Evolutionary conservation across 2,113 vertebrate species (phyloP).

Genomic region (Athene cunicularia): DNA sequence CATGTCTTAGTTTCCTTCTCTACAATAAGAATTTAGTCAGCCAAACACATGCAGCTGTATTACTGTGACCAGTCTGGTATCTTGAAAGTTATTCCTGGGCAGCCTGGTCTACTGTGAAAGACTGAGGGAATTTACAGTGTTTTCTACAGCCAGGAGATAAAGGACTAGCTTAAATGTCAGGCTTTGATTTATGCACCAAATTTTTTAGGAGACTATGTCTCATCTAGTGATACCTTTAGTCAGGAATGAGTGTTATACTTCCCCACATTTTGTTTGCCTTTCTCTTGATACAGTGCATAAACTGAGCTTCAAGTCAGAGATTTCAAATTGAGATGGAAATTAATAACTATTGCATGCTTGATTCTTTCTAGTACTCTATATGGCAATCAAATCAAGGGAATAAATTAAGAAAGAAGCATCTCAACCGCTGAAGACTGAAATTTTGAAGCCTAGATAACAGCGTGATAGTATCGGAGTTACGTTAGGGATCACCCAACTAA

Average conservation of each 20-base stretch:
- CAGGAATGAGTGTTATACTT: not conserved
- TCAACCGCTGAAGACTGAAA: not conserved
- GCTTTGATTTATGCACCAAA: not conserved
- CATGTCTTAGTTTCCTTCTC: not conserved
- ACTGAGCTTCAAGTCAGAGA: rapidly evolving
- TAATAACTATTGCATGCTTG: not conserved
- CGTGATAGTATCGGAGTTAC: not conserved
- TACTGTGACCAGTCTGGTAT: not conserved
- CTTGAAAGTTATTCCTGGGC: not conserved
- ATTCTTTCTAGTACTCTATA: not conserved
- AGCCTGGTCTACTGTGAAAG: not conserved
- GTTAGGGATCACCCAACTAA: not conserved
- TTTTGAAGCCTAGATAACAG: not conserved
- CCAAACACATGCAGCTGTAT: not conserved
- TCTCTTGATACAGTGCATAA: not conserved
- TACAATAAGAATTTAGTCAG: not conserved
- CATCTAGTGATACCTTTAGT: not conserved
- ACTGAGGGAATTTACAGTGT: not conserved
- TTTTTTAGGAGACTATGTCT: not conserved
- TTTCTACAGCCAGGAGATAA: not conserved
- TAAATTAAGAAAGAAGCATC: not conserved
- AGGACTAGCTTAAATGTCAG: not conserved
- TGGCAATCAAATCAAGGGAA: not conserved
- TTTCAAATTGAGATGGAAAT: not conserved
- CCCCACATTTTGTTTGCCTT: not conserved